Percentiles rank a stretch among this genome's conserved stretches.
These are phyloP conservation scores for Himantopus leucocephalus DNA, from an alignment of 2,113 vertebrate genomes.

Conservation along the genomic window DNA sequence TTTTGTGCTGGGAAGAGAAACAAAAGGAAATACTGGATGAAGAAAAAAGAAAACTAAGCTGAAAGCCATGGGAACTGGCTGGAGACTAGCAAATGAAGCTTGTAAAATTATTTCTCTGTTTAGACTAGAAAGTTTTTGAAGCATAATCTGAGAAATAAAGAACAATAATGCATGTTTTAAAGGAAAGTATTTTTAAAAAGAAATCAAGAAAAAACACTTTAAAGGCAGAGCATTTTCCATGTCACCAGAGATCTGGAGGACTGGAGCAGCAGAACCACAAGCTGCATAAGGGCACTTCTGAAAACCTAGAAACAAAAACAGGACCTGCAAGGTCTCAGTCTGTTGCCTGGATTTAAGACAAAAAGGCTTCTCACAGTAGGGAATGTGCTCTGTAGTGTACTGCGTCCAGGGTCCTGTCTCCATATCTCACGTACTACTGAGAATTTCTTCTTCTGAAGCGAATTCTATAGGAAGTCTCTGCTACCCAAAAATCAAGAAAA, in stretches of 20 bases:
- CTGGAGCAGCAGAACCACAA: not conserved
- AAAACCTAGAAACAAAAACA: not conserved
- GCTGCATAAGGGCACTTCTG: not conserved
- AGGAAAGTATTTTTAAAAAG: not conserved
- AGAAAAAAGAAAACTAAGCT: not conserved
- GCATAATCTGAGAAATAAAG: not conserved
- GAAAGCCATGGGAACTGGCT: not conserved
- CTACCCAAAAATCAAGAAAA: not conserved
- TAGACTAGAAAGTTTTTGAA: not conserved
- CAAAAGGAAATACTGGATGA: not conserved
- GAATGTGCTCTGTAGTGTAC: not conserved
- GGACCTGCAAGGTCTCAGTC: not conserved
- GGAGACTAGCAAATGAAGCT: not conserved
- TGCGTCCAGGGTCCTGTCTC: not conserved
- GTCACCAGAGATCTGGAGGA: not conserved
- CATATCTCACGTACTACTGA: not conserved
- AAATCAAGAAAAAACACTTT: not conserved
- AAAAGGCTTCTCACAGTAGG: not conserved
- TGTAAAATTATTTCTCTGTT: not conserved
- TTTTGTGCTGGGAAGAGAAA: not conserved
- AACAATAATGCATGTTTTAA: not conserved
- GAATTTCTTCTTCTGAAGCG: not conserved
- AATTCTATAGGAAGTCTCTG: not conserved
- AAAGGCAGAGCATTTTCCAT: not conserved
- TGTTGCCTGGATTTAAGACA: not conserved